A percentile compares a stretch with the other conserved stretches of the same genome.
Conservation (phyloP, 2,797 vertebrate genomes). For the Scleropages formosus region DNA sequence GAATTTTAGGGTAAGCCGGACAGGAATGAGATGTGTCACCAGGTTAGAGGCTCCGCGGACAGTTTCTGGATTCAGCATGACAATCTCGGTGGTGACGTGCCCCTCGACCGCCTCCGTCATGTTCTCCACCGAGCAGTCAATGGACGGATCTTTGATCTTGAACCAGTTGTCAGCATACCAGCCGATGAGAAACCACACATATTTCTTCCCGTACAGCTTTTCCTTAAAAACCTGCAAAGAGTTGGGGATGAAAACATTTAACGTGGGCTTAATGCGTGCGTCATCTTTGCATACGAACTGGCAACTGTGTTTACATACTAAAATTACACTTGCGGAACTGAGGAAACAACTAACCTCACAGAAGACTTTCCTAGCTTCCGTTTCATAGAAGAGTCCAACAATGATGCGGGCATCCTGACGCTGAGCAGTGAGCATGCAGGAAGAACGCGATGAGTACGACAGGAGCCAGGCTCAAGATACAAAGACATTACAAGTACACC, state of each 20-base stretch:
- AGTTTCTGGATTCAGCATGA: slow-evolving; percentile 94
- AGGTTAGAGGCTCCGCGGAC: slow-evolving; percentile 91
- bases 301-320: background rate
- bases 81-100: slow-evolving; percentile 94
- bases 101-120: slow-evolving; percentile 94
- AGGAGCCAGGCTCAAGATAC: background rate
- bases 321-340: background rate
- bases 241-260: background rate
- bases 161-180: slow-evolving; percentile 98
- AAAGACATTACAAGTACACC: background rate
- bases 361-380: slow-evolving; percentile 92
- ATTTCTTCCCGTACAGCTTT: slow-evolving; percentile 92
- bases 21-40: slow-evolving; percentile 62
- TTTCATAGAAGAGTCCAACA: slow-evolving; percentile 94
- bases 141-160: slow-evolving; percentile 88
- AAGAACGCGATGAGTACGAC: background rate
- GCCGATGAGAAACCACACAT: slow-evolving; percentile 94
- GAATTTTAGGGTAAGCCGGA: background rate
- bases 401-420: slow-evolving; percentile 93
- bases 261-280: background rate
- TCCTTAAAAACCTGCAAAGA: slow-evolving; percentile 87
- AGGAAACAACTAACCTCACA: slow-evolving; percentile 76
- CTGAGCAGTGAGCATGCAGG: slow-evolving; percentile 52
- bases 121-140: slow-evolving; percentile 93
- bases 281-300: background rate